Evolutionary conservation across 2,797 vertebrate species (phyloP), one percentile per base, ranked within the genome.

Genomic region (Pelochelys cantorii): DNA sequence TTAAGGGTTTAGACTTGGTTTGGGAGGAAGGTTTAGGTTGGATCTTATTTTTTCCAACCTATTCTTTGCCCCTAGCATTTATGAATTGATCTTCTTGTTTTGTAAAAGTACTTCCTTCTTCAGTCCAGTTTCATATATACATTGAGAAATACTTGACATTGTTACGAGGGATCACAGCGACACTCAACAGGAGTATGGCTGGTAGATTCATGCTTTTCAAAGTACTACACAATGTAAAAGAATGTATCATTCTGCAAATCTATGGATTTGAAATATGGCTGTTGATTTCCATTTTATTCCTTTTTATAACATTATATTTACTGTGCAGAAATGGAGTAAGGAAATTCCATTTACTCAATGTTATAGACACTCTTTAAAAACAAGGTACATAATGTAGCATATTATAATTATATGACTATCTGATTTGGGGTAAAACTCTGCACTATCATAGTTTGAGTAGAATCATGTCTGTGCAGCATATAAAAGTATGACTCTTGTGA

Each of bases 201-300:
- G 13, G 3, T 89, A 3, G 7, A 37, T 3, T 79, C 75, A 56
- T 79, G 55, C 79, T 74, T 91, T 48, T 85, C 11, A 85, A 94
- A 91, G 1, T 52, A 84, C 81, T 20, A 25, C 10, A 34, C 94
- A 25, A 88, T 92, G 90, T 23, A 81, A n/a, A 65, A 65, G 7
- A 65, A 65, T 31, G 13, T 3, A 87, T 52, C 1, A 9, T 84
- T 90, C 57, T 81, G 85, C 42, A 83, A 10, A 34, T 91, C 84
- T 87, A 91, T n/a, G 62, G 37, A 79, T 83, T 71, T 62, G 4
- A 84, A 81, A 17, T 82, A 90, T n/a, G 48, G 7, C 53, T 55
- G 1, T 37, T 87, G 22, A 3, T 9, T 85, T 92, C 65, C 84
- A 42, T 7, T 95, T 94, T 83, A 86, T 84, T 95, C 87, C 55